phyloP scores from a whole-genome alignment of 2,113 vertebrate genomes.

The Hucho hucho region DNA sequence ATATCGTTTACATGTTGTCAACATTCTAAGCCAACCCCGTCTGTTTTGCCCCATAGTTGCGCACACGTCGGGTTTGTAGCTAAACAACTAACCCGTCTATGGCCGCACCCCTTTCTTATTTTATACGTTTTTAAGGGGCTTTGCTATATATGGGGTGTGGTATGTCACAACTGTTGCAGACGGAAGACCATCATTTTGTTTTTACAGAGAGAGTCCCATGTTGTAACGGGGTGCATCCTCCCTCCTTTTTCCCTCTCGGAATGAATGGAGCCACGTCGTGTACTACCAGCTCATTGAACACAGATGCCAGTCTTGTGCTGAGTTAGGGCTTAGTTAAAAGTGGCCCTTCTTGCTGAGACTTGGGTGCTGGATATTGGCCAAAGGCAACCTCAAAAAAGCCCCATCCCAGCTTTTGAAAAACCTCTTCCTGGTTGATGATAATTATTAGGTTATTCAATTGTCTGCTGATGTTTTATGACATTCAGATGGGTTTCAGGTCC shows the following conservation, averaged over 20 bases:
- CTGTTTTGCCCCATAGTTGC: background rate
- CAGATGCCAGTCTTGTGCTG: slow-evolving; percentile 40
- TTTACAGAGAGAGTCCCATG: background rate
- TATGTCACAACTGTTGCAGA: background rate
- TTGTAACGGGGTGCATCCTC: slow-evolving; percentile 19
- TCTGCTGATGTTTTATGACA: background rate
- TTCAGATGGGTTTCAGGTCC: too few species aligned
- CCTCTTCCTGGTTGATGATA: background rate
- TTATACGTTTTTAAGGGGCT: background rate
- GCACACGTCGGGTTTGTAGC: background rate
- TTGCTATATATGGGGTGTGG: background rate
- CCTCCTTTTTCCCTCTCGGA: slow-evolving; percentile 16
- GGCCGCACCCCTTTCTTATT: background rate
- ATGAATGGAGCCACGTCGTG: slow-evolving; percentile 34
- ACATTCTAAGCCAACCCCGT: too few species aligned
- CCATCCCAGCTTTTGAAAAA: background rate
- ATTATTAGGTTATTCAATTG: background rate
- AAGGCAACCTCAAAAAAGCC: background rate
- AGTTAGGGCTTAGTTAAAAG: slow-evolving; percentile 16
- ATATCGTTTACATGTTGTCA: background rate
- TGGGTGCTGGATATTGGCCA: background rate
- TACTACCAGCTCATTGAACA: slow-evolving; percentile 23
- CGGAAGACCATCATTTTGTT: background rate
- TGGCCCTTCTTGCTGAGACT: background rate
- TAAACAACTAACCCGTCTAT: slow-evolving; percentile 26